Percentiles rank a stretch among this genome's conserved stretches.
Evolutionary conservation across 2,113 vertebrate genomes (phyloP).

Genomic region (Actinemys pallida): DNA sequence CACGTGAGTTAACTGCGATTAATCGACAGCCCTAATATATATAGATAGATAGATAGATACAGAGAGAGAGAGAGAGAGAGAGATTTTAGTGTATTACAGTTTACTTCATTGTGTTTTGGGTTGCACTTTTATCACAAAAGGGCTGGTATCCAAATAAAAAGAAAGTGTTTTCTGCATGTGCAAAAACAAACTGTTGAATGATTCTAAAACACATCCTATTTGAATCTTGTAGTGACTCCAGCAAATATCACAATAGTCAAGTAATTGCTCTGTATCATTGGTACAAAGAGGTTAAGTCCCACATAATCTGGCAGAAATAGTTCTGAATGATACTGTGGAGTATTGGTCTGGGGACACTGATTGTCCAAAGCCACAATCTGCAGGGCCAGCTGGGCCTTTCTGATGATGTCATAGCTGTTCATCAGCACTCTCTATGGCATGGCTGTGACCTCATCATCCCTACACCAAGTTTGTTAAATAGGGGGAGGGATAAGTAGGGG

Average conservation of each 20-base stretch:
- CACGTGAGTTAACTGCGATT: too few relatives aligned
- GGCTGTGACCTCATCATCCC: not conserved
- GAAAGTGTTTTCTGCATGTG: not conserved
- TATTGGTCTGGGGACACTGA: not conserved
- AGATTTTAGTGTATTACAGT: not conserved
- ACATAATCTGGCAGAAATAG: not conserved
- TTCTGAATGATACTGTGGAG: not conserved
- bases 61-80: too few relatives aligned
- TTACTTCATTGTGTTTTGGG: slow-evolving; percentile 12
- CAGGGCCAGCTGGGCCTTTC: not conserved
- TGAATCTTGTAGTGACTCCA: not conserved
- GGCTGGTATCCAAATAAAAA: not conserved
- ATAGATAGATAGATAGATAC: too few relatives aligned
- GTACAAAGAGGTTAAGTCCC: not conserved
- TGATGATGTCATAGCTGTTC: not conserved
- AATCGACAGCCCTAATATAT: too few relatives aligned
- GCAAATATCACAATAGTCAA: not conserved
- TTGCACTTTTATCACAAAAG: not conserved
- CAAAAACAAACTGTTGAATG: not conserved
- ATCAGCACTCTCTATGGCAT: not conserved
- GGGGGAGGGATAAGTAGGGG: not conserved
- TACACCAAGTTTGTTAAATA: not conserved
- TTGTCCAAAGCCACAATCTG: not conserved
- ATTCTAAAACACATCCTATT: not conserved
- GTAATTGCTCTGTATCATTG: not conserved